Evolutionary conservation across 2,888 invertebrate species (phyloP).

Genomic region (Drosophila koepferae): DNA sequence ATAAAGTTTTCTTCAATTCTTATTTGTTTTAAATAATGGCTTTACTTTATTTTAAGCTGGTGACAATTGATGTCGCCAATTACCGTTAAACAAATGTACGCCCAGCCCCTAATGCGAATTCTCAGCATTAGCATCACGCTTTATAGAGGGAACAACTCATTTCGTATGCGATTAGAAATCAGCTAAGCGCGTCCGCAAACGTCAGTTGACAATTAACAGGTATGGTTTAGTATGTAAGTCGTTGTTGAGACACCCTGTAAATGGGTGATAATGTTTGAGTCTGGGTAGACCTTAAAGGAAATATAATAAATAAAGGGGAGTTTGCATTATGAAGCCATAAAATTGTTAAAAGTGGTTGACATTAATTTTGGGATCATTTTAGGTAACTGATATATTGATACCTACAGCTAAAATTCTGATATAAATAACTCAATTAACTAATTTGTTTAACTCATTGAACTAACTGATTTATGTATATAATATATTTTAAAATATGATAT

Average conservation of each 20-base stretch:
- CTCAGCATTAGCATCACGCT: conserved; percentile 13
- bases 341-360: no score
- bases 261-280: no score
- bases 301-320: no score
- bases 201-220: conserved; percentile 59
- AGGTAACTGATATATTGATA: no score
- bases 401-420: no score
- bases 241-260: conserved; percentile 15
- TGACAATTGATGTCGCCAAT: conserved; percentile 54
- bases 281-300: not conserved
- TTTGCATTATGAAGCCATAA: no score
- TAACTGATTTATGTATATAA: not conserved
- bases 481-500: not conserved
- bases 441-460: no score
- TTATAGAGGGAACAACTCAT: conserved; percentile 32
- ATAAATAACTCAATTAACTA: no score
- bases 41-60: conserved; percentile 18
- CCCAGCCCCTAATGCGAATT: conserved; percentile 27
- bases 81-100: conserved; percentile 46
- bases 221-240: not conserved
- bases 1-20: not conserved
- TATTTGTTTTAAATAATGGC: conserved; percentile 23
- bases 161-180: conserved; percentile 57
- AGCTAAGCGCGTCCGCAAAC: conserved; percentile 72
- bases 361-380: no score